phyloP scores from a whole-genome alignment of 2,888 invertebrate species.

The Zootermopsis nevadensis region DNA sequence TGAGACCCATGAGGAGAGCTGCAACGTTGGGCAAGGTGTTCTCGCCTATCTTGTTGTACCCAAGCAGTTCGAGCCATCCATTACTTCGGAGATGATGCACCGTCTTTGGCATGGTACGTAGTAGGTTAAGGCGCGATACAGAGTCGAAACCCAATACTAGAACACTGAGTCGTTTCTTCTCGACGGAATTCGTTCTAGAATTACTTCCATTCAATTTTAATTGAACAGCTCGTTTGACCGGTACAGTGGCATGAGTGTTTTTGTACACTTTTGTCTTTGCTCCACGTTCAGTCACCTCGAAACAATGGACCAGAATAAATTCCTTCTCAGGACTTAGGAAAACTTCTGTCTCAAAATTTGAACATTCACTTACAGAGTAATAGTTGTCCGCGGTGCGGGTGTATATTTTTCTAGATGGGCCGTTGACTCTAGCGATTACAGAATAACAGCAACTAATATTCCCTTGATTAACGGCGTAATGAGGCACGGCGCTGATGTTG shows the following conservation, averaged over 20 bases:
- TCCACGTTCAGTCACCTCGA: neutral
- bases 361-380: constrained; percentile 4
- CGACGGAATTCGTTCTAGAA: neutral
- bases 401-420: neutral
- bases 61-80: constrained; percentile 62
- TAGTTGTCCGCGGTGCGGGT: constrained; percentile 16
- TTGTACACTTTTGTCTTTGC: constrained; percentile 44
- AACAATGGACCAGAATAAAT: constrained; percentile 30
- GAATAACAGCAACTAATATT: constrained; percentile 41
- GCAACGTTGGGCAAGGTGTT: constrained; percentile 67
- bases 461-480: neutral
- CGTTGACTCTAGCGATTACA: constrained; percentile 9
- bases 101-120: constrained; percentile 61
- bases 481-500: neutral
- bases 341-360: constrained; percentile 22
- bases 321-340: constrained; percentile 15
- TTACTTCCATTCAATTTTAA: neutral
- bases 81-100: constrained; percentile 59
- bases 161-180: constrained; percentile 56
- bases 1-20: constrained; percentile 61
- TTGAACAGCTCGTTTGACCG: constrained; percentile 24
- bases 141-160: constrained; percentile 63
- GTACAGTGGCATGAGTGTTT: constrained; percentile 54
- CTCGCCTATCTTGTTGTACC: constrained; percentile 63
- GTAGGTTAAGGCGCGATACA: constrained; percentile 62